A percentile compares a stretch with the other conserved stretches of the same genome.
Conservation (phyloP, 1,140 invertebrate species). For the Camponotus vicinus region DNA sequence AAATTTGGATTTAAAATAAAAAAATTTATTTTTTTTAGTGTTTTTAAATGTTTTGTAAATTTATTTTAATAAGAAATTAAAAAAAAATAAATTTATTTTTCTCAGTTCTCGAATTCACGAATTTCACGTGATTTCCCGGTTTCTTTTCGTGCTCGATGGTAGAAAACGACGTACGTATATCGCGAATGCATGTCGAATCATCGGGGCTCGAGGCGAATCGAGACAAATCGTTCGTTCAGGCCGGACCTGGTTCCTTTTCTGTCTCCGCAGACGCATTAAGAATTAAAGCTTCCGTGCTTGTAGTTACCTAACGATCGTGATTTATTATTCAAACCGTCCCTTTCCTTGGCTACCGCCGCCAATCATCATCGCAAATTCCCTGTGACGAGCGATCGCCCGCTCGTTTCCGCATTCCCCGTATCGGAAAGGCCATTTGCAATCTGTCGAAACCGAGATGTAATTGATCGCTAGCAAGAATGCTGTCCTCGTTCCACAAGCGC, state of each 20-base stretch:
- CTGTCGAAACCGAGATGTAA: conserved; percentile 61
- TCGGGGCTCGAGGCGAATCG: conserved; percentile 54
- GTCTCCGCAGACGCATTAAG: conserved; percentile 71
- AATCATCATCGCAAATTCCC: conserved; percentile 77
- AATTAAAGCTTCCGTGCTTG: conserved; percentile 80
- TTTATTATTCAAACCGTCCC: conserved; percentile 80
- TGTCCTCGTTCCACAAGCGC: conserved; percentile 8
- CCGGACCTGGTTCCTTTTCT: conserved; percentile 18
- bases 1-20: too few species aligned
- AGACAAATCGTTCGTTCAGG: conserved; percentile 57
- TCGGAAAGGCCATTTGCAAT: conserved; percentile 61
- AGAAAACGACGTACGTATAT: conserved; percentile 33
- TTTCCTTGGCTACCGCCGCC: conserved; percentile 58
- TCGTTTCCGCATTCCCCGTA: conserved; percentile 55
- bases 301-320: conserved; percentile 77
- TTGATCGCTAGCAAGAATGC: conserved; percentile 41
- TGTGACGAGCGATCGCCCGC: conserved; percentile 72
- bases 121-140: neutral
- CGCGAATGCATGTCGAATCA: conserved; percentile 36
- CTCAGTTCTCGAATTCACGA: neutral
- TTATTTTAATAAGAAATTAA: too few species aligned
- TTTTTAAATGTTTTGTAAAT: too few species aligned
- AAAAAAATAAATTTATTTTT: neutral
- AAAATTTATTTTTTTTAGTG: too few species aligned
- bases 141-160: conserved; percentile 1